These are phyloP conservation scores for Ostrea edulis DNA, from an alignment of 1,140 invertebrate species.

Conservation along the genomic window DNA sequence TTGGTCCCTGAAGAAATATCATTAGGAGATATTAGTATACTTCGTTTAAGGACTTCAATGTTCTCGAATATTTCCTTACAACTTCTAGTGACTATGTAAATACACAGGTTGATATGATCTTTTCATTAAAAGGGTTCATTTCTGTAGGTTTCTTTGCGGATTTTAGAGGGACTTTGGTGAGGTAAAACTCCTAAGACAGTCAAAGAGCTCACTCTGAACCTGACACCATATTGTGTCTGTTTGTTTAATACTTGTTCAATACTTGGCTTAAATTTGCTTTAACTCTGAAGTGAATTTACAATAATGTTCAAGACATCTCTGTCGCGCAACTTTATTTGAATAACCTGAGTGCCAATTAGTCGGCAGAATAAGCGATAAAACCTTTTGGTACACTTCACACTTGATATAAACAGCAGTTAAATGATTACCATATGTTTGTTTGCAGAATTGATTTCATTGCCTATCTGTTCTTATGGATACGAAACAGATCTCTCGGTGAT, in stretches of 20 bases:
- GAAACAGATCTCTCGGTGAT: not conserved
- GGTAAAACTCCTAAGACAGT: not conserved
- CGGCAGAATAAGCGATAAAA: not conserved
- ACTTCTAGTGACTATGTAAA: not conserved
- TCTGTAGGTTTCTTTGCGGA: too few species aligned
- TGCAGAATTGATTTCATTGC: not conserved
- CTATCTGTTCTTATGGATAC: not conserved
- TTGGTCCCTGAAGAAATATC: too few species aligned
- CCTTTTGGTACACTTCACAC: not conserved
- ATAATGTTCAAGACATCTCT: not conserved
- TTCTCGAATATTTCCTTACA: not conserved
- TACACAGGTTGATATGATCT: not conserved
- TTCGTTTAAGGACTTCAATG: not conserved
- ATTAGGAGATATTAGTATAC: too few species aligned
- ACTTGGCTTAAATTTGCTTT: not conserved
- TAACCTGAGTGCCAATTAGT: slow-evolving; percentile 1
- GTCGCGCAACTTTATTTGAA: not conserved
- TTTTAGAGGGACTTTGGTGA: not conserved
- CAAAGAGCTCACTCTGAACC: not conserved
- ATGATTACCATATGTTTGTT: slow-evolving; percentile 26
- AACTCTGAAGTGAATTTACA: not conserved
- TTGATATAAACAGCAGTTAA: not conserved
- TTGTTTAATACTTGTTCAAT: not conserved
- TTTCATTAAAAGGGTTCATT: not conserved
- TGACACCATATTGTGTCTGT: not conserved